Conservation (phyloP, 2,888 invertebrate species). For the Oligia fasciuncula region DNA sequence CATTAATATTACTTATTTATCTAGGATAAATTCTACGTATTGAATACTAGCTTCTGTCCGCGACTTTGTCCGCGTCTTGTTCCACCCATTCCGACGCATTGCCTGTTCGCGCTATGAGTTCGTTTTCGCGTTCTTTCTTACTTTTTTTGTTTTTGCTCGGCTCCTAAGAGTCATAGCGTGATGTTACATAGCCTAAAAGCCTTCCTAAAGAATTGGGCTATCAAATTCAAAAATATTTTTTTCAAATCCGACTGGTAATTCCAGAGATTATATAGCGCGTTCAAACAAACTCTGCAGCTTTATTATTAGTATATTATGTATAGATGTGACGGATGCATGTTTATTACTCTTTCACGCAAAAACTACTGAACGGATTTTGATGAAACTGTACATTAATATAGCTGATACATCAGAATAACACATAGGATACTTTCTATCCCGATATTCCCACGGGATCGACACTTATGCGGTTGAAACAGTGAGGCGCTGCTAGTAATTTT, state of each 20-base stretch:
- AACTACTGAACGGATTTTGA: no score
- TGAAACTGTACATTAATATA: no score
- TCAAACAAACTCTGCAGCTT: neutral
- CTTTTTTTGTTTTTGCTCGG: neutral
- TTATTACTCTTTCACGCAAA: no score
- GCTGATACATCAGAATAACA: no score
- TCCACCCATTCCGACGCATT: neutral
- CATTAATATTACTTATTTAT: slow-evolving; percentile 84
- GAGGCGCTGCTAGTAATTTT: no score
- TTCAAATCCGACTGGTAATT: neutral
- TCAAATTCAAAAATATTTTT: no score
- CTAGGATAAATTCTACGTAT: slow-evolving; percentile 76
- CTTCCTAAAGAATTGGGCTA: no score
- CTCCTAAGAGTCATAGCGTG: neutral
- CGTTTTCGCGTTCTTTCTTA: neutral
- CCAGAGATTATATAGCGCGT: neutral
- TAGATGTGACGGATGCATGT: neutral
- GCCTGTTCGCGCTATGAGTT: neutral
- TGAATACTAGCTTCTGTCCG: slow-evolving; percentile 2
- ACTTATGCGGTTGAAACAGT: no score
- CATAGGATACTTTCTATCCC: no score
- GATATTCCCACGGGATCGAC: no score
- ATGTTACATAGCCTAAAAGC: neutral
- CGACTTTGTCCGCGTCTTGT: neutral
- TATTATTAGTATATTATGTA: neutral